These are phyloP conservation scores for Arizona elegans DNA, from an alignment of 2,113 vertebrate genomes.

Conservation along the genomic window DNA sequence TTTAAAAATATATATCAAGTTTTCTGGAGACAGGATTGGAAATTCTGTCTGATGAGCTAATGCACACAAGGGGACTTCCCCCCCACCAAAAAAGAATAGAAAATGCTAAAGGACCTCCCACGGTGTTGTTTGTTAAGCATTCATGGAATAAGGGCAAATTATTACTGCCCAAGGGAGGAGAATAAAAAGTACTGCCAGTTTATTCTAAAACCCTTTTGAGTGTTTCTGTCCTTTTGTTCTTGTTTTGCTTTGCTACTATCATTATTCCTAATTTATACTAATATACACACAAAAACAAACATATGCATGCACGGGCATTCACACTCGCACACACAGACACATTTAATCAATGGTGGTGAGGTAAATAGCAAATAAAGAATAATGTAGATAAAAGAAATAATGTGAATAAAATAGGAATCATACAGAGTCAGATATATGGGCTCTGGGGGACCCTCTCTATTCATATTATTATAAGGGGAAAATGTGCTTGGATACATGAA, in stretches of 20 bases:
- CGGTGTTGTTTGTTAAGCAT: not conserved
- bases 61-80: accelerated
- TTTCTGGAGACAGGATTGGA: not conserved
- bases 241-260: not conserved
- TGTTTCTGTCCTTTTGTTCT: not conserved
- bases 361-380: too few species aligned
- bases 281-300: not conserved
- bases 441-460: too few species aligned
- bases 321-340: too few species aligned
- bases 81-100: not conserved
- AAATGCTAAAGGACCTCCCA: not conserved
- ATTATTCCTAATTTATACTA: not conserved
- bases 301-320: accelerated
- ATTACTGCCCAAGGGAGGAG: not conserved
- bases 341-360: too few species aligned
- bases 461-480: too few species aligned
- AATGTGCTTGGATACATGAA: too few species aligned
- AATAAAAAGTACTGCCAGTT: not conserved
- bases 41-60: not conserved
- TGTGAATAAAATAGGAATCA: too few species aligned
- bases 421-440: too few species aligned
- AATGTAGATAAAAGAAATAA: too few species aligned
- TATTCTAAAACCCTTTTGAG: not conserved
- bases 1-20: too few species aligned
- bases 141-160: not conserved